A percentile compares a stretch with the other conserved stretches of the same genome.
phyloP scores from a whole-genome alignment of 2,888 invertebrate species.

The Ceraclea dissimilis region DNA sequence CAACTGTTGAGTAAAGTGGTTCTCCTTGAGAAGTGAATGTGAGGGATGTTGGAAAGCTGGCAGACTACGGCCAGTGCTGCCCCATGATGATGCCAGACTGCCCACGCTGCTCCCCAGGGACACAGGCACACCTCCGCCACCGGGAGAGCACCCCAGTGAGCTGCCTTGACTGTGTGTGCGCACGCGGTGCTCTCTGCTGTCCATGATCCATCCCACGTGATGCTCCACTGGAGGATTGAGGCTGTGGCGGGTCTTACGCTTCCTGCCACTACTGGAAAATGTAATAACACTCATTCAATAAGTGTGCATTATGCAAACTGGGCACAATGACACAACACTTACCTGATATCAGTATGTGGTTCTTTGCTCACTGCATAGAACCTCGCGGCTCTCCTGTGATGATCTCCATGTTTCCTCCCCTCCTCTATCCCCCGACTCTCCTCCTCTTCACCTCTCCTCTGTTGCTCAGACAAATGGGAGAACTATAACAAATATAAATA shows the following conservation, averaged over 20 bases:
- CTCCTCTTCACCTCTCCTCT: conserved; percentile 12
- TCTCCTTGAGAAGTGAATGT: conserved; percentile 87
- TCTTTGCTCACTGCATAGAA: conserved; percentile 95
- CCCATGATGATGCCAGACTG: conserved; percentile 46
- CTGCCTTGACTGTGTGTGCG: conserved; percentile 74
- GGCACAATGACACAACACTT: background rate
- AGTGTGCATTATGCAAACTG: background rate
- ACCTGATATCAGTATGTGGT: conserved; percentile 48
- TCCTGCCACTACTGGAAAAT: conserved; percentile 46
- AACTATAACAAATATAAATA: conserved; percentile 10
- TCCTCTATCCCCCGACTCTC: conserved; percentile 25
- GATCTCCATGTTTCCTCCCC: conserved; percentile 26
- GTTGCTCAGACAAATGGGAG: conserved; percentile 11
- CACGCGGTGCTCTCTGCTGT: conserved; percentile 73
- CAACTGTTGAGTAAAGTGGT: conserved; percentile 95
- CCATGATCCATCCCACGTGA: conserved; percentile 98
- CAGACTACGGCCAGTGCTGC: conserved; percentile 76
- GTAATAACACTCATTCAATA: background rate
- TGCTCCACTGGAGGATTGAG: conserved; percentile 90
- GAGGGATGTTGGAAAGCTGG: conserved; percentile 95
- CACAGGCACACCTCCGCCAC: conserved; percentile 53
- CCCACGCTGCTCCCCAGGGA: conserved; percentile 48
- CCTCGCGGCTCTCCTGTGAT: conserved; percentile 59
- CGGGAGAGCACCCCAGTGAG: conserved; percentile 66
- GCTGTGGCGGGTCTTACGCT: conserved; percentile 86